These are phyloP conservation scores for Ictalurus furcatus DNA, from an alignment of 2,113 vertebrate species.

Conservation along the genomic window DNA sequence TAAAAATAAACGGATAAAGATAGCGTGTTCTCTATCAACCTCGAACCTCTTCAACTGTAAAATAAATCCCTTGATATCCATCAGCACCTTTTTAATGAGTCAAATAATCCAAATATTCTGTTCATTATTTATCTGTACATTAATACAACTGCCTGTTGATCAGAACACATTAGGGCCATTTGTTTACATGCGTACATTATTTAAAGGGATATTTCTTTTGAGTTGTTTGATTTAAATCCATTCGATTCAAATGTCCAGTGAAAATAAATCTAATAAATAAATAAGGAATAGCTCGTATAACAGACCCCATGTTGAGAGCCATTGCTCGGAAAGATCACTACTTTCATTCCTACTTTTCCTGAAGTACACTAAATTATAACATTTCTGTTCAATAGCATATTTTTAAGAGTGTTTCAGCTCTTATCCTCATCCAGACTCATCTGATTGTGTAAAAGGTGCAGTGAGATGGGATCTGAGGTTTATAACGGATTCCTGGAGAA, in stretches of 20 bases:
- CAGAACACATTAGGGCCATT: neutral
- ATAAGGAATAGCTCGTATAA: neutral
- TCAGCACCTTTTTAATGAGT: neutral
- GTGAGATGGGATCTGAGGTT: neutral
- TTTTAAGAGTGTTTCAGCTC: neutral
- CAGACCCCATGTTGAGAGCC: neutral
- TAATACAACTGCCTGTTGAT: neutral
- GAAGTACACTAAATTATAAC: neutral
- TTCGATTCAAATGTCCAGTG: neutral
- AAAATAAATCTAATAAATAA: neutral
- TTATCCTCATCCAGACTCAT: neutral
- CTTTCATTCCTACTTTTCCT: neutral
- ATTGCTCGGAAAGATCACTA: neutral
- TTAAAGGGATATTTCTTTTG: neutral
- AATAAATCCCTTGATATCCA: neutral
- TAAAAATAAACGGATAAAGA: neutral
- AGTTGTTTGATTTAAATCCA: neutral
- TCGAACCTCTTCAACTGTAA: neutral
- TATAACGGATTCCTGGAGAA: slow-evolving; percentile 12
- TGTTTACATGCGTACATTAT: neutral
- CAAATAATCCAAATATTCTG: neutral
- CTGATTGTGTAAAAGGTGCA: neutral
- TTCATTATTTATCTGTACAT: neutral
- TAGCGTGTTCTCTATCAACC: neutral
- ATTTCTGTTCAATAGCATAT: neutral